Conservation (phyloP, 2,888 invertebrate species). For the Pseudococcus longispinus region DNA sequence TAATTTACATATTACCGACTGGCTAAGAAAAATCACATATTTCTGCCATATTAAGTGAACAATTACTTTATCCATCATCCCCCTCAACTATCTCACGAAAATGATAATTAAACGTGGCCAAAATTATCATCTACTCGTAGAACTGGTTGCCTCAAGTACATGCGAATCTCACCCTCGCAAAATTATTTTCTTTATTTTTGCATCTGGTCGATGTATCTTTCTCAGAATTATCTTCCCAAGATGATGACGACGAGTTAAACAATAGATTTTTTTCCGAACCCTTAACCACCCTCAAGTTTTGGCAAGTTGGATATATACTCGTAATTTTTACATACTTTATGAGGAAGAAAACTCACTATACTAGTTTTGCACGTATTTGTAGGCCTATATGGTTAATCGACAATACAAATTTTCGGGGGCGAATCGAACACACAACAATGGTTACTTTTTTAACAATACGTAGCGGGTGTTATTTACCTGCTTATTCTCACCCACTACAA, state of each 20-base stretch:
- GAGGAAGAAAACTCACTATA: background rate
- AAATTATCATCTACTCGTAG: background rate
- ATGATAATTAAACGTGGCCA: background rate
- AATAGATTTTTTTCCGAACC: background rate
- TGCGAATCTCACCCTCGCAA: background rate
- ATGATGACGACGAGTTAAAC: background rate
- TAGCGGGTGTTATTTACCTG: slow-evolving; percentile 16
- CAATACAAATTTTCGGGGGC: slow-evolving; percentile 11
- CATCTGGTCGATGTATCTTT: background rate
- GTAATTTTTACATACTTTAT: slow-evolving; percentile 1
- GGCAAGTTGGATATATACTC: background rate
- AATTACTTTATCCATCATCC: background rate
- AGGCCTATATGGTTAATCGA: background rate
- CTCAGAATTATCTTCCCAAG: slow-evolving; percentile 14
- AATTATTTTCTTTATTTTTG: background rate
- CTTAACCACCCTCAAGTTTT: slow-evolving; percentile 23
- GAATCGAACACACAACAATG: background rate
- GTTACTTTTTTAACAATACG: slow-evolving; percentile 11
- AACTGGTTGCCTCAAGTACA: background rate
- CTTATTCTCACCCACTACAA: background rate
- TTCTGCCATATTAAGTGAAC: background rate
- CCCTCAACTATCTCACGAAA: background rate
- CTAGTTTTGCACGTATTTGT: background rate
- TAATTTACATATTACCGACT: background rate
- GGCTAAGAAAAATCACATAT: background rate